Conservation (phyloP, 2,888 invertebrate genomes). For the Orchesellides sinensis region DNA sequence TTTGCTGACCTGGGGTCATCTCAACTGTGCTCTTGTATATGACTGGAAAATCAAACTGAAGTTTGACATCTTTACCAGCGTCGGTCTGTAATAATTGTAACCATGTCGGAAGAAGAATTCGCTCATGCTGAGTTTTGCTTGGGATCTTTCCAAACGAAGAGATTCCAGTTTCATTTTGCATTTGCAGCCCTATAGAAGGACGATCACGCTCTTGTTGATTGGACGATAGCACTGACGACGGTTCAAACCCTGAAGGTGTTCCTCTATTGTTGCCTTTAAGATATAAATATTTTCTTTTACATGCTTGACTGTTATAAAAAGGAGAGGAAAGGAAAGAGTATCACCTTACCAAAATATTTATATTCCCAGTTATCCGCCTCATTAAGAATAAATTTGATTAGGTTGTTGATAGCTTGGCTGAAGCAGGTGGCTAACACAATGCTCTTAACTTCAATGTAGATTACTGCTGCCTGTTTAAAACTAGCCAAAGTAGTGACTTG, state of each 20-base stretch:
- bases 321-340: too few species aligned
- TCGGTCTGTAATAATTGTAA: background rate
- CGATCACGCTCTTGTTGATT: too few species aligned
- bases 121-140: background rate
- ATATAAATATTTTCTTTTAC: background rate
- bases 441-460: slow-evolving; percentile 30
- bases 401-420: slow-evolving; percentile 1
- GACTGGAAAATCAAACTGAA: background rate
- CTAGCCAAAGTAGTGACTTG: background rate
- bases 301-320: too few species aligned
- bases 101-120: background rate
- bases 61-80: background rate
- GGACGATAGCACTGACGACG: too few species aligned
- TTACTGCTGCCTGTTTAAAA: background rate
- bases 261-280: background rate
- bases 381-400: slow-evolving; percentile 1
- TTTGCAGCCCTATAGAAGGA: too few species aligned
- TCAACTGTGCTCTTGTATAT: background rate
- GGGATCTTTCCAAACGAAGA: too few species aligned
- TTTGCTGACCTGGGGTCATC: slow-evolving; percentile 40
- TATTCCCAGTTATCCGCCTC: slow-evolving; percentile 34
- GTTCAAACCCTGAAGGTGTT: too few species aligned
- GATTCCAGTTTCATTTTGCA: too few species aligned
- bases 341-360: slow-evolving; percentile 13
- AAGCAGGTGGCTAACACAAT: slow-evolving; percentile 37